These are phyloP conservation scores for Trachemys scripta DNA, from an alignment of 2,113 vertebrate genomes.

Conservation along the genomic window DNA sequence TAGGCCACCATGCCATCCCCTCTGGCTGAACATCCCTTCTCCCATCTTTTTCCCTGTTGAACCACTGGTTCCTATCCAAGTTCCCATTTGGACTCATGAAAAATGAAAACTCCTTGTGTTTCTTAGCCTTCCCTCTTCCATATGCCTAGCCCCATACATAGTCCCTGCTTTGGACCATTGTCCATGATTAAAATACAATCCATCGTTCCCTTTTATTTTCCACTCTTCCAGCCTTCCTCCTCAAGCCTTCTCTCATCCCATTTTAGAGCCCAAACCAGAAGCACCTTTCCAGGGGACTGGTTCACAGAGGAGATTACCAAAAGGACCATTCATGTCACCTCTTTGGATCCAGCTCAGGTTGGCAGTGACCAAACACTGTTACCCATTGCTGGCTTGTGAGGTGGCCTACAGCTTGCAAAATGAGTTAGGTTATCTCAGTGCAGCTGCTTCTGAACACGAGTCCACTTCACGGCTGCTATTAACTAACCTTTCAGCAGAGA, in stretches of 20 bases:
- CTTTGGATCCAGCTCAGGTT: not conserved
- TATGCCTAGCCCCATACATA: not conserved
- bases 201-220: constrained; percentile 56
- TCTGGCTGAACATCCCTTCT: constrained; percentile 8
- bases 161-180: constrained; percentile 9
- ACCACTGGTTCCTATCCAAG: not conserved
- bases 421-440: not conserved
- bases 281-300: constrained; percentile 22
- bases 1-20: not conserved
- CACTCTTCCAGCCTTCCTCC: constrained; percentile 34
- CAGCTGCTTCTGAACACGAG: not conserved
- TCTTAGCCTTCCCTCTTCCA: not conserved
- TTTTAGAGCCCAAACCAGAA: not conserved
- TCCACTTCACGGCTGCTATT: not conserved
- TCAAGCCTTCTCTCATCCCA: constrained; percentile 23
- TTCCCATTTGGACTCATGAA: not conserved
- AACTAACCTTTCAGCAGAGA: not conserved
- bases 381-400: not conserved
- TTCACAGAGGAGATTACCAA: constrained; percentile 28
- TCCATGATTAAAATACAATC: not conserved
- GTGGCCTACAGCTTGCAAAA: not conserved
- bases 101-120: not conserved
- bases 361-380: not conserved
- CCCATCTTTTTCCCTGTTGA: not conserved
- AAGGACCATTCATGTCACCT: constrained; percentile 1